Evolutionary conservation across 2,888 invertebrate species (phyloP).

Genomic region (Achlya flavicornis): DNA sequence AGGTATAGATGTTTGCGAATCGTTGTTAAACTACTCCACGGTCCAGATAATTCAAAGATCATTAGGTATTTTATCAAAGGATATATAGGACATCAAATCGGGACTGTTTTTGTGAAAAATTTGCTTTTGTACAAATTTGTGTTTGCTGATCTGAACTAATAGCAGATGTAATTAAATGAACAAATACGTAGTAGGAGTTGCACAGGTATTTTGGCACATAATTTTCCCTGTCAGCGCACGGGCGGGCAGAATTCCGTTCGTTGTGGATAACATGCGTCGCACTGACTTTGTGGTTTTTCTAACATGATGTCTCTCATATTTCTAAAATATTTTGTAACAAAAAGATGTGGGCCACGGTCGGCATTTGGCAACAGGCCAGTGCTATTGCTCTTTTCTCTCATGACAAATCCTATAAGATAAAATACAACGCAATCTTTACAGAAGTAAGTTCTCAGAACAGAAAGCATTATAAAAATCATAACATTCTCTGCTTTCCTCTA

Average conservation of each 20-base stretch:
- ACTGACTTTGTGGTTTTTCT: constrained; percentile 15
- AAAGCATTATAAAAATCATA: constrained; percentile 39
- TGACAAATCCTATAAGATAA: constrained; percentile 70
- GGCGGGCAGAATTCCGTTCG: not conserved
- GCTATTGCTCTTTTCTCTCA: constrained; percentile 73
- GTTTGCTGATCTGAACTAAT: not conserved
- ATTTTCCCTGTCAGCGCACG: not conserved
- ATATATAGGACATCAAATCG: too few relatives aligned
- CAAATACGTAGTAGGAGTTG: not conserved
- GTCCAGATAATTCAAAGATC: too few relatives aligned
- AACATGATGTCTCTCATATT: constrained; percentile 59
- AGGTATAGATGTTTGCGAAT: too few relatives aligned
- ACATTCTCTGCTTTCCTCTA: constrained; percentile 15
- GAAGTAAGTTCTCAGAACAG: too few relatives aligned
- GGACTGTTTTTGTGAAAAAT: not conserved
- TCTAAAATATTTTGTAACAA: constrained; percentile 72
- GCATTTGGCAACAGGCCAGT: constrained; percentile 77
- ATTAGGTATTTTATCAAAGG: too few relatives aligned
- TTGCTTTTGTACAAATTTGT: not conserved
- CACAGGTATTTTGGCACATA: constrained; percentile 3
- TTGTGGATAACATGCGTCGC: not conserved
- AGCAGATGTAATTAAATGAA: not conserved
- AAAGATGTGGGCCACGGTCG: constrained; percentile 72
- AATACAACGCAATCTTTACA: constrained; percentile 57
- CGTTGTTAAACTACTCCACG: too few relatives aligned